phyloP scores from a whole-genome alignment of 2,888 invertebrate species.

The Ariolimax columbianus region DNA sequence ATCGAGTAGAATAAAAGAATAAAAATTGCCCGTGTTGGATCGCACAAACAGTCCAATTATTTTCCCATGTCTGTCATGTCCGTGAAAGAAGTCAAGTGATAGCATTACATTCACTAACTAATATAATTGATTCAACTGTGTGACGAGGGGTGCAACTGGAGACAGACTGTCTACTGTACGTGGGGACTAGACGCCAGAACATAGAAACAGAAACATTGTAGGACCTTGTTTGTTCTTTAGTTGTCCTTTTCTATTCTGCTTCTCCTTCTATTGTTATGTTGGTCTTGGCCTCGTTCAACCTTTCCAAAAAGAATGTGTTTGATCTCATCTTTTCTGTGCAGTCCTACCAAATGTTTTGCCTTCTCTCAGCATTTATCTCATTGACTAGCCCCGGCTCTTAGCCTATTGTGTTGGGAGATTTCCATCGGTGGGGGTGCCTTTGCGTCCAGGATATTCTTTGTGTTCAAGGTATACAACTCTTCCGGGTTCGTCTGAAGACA shows the following conservation, averaged over 20 bases:
- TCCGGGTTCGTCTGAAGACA: background rate
- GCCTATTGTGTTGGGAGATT: background rate
- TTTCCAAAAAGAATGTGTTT: background rate
- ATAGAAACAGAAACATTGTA: too few relatives aligned
- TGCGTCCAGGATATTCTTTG: background rate
- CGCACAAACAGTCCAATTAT: too few relatives aligned
- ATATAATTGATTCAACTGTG: too few relatives aligned
- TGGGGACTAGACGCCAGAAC: too few relatives aligned
- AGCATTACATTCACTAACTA: too few relatives aligned
- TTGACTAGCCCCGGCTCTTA: background rate
- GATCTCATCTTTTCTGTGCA: background rate
- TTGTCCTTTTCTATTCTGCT: constrained; percentile 20
- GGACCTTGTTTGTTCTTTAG: background rate
- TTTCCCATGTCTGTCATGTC: too few relatives aligned
- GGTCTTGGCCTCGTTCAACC: background rate
- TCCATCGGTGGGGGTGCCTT: background rate
- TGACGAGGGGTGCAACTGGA: too few relatives aligned
- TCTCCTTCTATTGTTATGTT: constrained; percentile 18
- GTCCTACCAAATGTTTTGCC: background rate
- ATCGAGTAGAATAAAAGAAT: too few relatives aligned
- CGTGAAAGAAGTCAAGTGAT: too few relatives aligned
- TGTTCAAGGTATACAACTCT: background rate
- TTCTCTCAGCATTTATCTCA: background rate
- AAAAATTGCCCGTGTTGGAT: too few relatives aligned
- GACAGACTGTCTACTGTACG: too few relatives aligned